A percentile compares a stretch with the other conserved stretches of the same genome.
Conservation (phyloP, 2,888 invertebrate genomes). For the Sepioteuthis lessoniana region DNA sequence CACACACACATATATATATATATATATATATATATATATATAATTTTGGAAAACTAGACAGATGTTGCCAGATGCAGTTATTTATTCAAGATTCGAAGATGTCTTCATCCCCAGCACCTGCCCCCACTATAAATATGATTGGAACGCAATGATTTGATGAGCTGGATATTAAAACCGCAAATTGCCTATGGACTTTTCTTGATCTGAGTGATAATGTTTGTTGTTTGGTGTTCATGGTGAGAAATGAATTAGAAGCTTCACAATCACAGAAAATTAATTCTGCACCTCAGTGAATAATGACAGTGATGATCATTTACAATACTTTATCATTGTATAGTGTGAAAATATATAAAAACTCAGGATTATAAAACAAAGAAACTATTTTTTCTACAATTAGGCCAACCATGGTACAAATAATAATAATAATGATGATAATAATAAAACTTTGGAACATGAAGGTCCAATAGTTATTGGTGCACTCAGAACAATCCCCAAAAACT, state of each 20-base stretch:
- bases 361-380: not conserved
- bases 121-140: not conserved
- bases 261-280: not conserved
- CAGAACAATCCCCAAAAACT: no score
- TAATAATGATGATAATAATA: no score
- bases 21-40: not conserved
- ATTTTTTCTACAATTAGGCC: not conserved
- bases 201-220: not conserved
- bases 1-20: not conserved
- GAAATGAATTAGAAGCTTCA: slow-evolving; percentile 4
- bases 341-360: not conserved
- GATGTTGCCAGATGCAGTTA: not conserved
- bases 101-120: not conserved
- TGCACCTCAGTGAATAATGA: not conserved
- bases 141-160: not conserved
- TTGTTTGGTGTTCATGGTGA: not conserved
- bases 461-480: no score
- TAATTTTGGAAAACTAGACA: no score
- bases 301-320: not conserved
- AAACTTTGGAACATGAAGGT: no score
- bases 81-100: not conserved
- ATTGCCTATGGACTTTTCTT: not conserved
- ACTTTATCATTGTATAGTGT: not conserved
- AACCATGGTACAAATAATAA: no score
- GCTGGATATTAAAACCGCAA: not conserved